A percentile compares a stretch with the other conserved stretches of the same genome.
These are phyloP conservation scores for Pangasius mekongensis DNA, from an alignment of 2,797 vertebrate species.

Conservation along the genomic window DNA sequence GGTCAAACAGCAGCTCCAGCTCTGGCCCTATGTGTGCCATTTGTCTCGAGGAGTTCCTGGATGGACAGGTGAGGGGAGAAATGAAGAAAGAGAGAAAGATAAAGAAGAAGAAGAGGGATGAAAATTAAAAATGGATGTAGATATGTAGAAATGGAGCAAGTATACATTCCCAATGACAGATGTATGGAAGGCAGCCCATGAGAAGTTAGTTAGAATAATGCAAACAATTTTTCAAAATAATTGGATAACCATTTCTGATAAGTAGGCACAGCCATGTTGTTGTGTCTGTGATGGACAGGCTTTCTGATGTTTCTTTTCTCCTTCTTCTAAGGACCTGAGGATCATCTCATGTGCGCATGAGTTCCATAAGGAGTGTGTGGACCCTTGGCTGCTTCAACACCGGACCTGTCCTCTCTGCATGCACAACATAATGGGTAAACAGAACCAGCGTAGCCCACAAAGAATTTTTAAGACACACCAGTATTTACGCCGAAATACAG, in stretches of 20 bases:
- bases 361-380: conserved; percentile 94
- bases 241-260: neutral
- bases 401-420: conserved; percentile 97
- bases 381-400: conserved; percentile 94
- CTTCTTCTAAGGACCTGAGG: conserved; percentile 83
- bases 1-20: conserved; percentile 89
- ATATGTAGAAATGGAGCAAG: neutral
- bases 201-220: neutral
- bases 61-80: conserved; percentile 87
- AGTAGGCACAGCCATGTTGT: neutral
- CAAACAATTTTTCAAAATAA: neutral
- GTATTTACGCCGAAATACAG: neutral
- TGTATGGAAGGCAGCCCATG: no score
- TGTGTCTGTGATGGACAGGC: neutral
- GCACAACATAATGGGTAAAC: conserved; percentile 96
- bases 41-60: conserved; percentile 95
- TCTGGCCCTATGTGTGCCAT: conserved; percentile 91
- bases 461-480: neutral
- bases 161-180: neutral
- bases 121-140: neutral
- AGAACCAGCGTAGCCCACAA: neutral
- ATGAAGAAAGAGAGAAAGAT: neutral
- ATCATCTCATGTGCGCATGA: conserved; percentile 96
- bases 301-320: conserved; percentile 16
- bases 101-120: neutral